Percentiles rank a stretch among this genome's conserved stretches.
Evolutionary conservation across 2,113 vertebrate species (phyloP).

Genomic region (Hylia prasina): DNA sequence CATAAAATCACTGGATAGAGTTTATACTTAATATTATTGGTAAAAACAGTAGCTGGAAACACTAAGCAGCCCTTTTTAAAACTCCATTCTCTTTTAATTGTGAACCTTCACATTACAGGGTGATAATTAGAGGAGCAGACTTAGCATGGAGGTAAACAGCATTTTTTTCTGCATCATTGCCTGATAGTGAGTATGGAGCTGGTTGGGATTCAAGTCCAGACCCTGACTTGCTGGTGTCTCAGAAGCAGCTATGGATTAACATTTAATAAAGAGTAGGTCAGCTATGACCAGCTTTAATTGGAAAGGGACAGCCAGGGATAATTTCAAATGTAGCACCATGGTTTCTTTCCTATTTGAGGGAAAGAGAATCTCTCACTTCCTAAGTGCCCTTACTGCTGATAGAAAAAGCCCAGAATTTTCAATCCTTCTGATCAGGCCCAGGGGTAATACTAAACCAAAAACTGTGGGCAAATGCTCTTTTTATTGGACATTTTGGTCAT

Average conservation of each 20-base stretch:
- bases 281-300: constrained; percentile 68
- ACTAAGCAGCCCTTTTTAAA: background rate
- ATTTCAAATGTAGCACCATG: constrained; percentile 18
- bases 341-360: background rate
- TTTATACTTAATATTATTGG: background rate
- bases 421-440: background rate
- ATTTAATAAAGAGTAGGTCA: constrained; percentile 69
- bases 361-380: background rate
- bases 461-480: background rate
- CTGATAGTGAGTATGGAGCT: background rate
- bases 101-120: constrained; percentile 21
- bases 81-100: constrained; percentile 16
- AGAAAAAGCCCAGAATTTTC: background rate
- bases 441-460: background rate
- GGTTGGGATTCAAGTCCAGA: constrained; percentile 52
- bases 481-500: background rate
- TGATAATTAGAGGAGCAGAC: constrained; percentile 17
- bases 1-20: background rate
- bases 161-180: constrained; percentile 34
- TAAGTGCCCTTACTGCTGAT: background rate
- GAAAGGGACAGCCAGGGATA: constrained; percentile 26
- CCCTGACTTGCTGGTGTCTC: constrained; percentile 12
- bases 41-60: background rate
- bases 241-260: constrained; percentile 53
- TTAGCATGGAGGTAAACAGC: background rate